These are phyloP conservation scores for Globicephala melas DNA, from an alignment of 2,113 vertebrate genomes.

Conservation along the genomic window DNA sequence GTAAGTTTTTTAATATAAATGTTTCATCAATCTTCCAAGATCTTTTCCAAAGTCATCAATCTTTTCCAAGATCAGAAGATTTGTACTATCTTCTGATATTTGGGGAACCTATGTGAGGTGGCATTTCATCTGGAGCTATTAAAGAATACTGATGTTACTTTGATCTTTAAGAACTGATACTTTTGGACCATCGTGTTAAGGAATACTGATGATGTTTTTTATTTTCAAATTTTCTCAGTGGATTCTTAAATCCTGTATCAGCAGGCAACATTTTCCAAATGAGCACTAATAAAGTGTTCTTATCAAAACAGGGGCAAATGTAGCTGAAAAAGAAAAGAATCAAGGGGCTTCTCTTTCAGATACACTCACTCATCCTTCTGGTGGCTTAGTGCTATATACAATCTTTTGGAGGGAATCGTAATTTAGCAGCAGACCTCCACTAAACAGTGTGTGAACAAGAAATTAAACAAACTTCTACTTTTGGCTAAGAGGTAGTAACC, in stretches of 20 bases:
- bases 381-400: neutral
- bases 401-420: neutral
- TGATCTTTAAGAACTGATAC: constrained; percentile 25
- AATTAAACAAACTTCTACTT: constrained; percentile 1
- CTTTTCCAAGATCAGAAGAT: neutral
- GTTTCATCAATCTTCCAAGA: neutral
- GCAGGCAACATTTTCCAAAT: neutral
- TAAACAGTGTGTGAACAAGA: neutral
- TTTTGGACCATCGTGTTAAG: neutral
- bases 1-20: neutral
- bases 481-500: neutral
- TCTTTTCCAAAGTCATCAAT: neutral
- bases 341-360: neutral
- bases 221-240: neutral
- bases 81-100: neutral
- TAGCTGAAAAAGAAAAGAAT: neutral
- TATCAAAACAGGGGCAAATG: neutral
- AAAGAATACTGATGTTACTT: neutral
- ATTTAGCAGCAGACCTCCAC: neutral
- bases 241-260: neutral
- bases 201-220: neutral
- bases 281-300: neutral
- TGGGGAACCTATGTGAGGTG: neutral
- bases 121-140: neutral
- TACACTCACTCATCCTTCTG: neutral